Conservation (phyloP, 2,888 invertebrate genomes). For the Dascillus cervinus region DNA sequence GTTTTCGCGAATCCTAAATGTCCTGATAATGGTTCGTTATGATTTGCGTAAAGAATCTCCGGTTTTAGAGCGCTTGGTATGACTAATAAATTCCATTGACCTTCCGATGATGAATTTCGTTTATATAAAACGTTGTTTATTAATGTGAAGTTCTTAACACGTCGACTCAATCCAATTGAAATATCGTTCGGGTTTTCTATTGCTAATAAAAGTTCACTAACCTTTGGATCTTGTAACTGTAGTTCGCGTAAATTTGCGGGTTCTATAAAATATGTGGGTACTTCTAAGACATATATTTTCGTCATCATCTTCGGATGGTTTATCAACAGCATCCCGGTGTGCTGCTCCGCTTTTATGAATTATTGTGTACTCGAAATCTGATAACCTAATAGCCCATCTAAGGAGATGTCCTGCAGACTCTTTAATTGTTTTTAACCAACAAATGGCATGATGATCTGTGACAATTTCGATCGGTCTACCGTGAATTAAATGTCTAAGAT, state of each 20-base stretch:
- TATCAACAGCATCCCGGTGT: slow-evolving; percentile 8
- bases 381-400: slow-evolving; percentile 12
- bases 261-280: slow-evolving; percentile 7
- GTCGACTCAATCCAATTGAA: slow-evolving; percentile 9
- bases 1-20: slow-evolving; percentile 8
- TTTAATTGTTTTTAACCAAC: no score
- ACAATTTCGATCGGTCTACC: no score
- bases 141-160: slow-evolving; percentile 19
- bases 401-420: slow-evolving; percentile 9
- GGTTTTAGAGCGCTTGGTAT: slow-evolving; percentile 12
- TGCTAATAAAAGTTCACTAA: slow-evolving; percentile 10
- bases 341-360: slow-evolving; percentile 9
- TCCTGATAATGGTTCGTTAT: slow-evolving; percentile 15
- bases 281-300: no score
- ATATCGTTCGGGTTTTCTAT: slow-evolving; percentile 8
- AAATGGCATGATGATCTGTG: no score
- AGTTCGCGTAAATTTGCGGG: slow-evolving; percentile 8
- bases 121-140: no score
- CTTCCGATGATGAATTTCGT: no score
- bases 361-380: slow-evolving; percentile 13
- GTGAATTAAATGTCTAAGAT: no score
- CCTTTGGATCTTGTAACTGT: slow-evolving; percentile 10
- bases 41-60: no score
- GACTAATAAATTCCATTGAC: no score
- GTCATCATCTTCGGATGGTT: no score